phyloP scores from a whole-genome alignment of 2,888 invertebrate species.

The Drepanosiphum platanoidis region DNA sequence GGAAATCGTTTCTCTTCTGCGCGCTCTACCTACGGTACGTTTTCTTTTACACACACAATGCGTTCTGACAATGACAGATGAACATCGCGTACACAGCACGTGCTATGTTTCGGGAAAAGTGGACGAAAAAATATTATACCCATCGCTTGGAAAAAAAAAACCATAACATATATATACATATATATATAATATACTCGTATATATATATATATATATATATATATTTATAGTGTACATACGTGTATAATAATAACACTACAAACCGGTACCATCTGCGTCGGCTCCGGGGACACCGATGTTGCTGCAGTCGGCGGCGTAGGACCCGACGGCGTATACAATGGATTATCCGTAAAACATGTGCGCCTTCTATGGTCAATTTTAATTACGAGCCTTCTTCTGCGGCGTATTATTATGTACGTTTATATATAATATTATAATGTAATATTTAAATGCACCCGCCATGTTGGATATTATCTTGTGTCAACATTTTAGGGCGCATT shows the following conservation, averaged over 20 bases:
- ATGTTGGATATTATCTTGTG: constrained; percentile 36
- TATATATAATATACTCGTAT: background rate
- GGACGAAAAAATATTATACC: background rate
- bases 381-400: constrained; percentile 35
- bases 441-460: constrained; percentile 51
- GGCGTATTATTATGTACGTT: background rate
- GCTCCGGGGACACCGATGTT: constrained; percentile 14
- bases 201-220: background rate
- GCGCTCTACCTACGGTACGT: background rate
- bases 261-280: constrained; percentile 38
- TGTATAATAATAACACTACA: constrained; percentile 33
- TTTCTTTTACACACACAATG: constrained; percentile 10
- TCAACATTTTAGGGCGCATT: constrained; percentile 49
- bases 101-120: constrained; percentile 27
- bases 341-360: constrained; percentile 47
- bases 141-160: background rate
- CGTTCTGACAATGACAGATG: constrained; percentile 42
- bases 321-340: constrained; percentile 25
- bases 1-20: constrained; percentile 45
- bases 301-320: background rate
- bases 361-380: constrained; percentile 55
- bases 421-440: background rate
- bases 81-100: constrained; percentile 11
- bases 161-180: background rate
- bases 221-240: background rate